Base-by-base conservation (phyloP, 2,113 vertebrate species). In the Pluvianellus socialis region DNA sequence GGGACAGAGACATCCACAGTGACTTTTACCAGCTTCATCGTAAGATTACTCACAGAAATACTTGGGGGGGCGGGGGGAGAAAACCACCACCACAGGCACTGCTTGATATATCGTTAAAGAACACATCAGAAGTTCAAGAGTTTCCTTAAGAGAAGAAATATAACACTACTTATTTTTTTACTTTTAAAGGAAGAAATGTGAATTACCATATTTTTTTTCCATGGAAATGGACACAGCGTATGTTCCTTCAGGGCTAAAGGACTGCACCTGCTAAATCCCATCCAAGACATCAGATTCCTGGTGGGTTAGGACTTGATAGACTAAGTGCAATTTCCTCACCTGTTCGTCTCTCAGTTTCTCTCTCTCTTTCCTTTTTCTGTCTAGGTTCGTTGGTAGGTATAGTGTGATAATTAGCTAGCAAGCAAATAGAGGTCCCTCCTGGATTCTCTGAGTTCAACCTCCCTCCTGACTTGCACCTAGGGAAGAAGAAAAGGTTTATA, bases 321-420 rank as follows among this genome's bases (percentile, higher is more conserved):
- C 49, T 42, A 97, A 89, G 92, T 98, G 96, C 95, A 96, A 95
- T 97, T 96, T 96, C 24, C 86, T 93, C 79, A 77, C 53, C 32
- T 14, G 19, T 91, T 93, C 40, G 17, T 86, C 65, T 81, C 38
- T 71, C 84, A 6, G 1, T 86, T 91, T 85, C 47, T 87, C 35
- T 59, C 47, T 66, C 35, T 88, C 38, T 62, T 79, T 74, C 52
- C 33, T 68, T 95, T 92, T 90, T 93, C 92, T 92, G 86, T 89
- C 85, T 74, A 92, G 94, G 90, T 79, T 96, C 97, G 92, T 92
- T 94, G 85, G 96, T 96, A 95, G 90, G 86, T 95, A 96, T 87
- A 97, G 95, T 30, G 82, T 88, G 96, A 96, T 97, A 98, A 97
- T 98, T 97, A 98, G 96, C 59, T 93, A 90, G 93, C 91, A 94